Base-by-base conservation (phyloP, 2,797 vertebrate genomes). In the Sebastes itinus region DNA sequence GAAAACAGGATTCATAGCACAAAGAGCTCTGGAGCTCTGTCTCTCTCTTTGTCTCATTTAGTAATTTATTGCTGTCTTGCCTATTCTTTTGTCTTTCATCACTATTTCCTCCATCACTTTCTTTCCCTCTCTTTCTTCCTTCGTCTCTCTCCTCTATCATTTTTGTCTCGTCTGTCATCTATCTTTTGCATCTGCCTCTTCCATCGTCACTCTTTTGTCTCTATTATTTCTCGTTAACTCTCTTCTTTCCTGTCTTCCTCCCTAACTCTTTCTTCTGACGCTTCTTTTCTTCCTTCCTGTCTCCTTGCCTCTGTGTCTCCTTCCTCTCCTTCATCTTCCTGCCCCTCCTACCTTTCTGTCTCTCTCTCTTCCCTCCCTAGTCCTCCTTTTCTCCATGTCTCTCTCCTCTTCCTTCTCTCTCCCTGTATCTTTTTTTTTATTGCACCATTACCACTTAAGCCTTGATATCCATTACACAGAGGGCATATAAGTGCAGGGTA, bases 361-460 rank as follows among this genome's bases (percentile, higher is more conserved):
- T 83, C 32, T 61, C 65, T 55, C 69, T 20, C 63, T 62, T 67
- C 62, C 35, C 60, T 77, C 59, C 68, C 65, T 61, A 32, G 69
- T 63, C 66, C 55, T 70, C 76, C 69, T 81, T 58, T 75, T 75
- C 79, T 82, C 72, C 60, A 32, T 7, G 3, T 75, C 79, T 75
- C 77, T 63, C 77, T 63, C 59, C 61, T 82, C 68, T 62, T 81
- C 68, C 72, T 80, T 85, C 81, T 85, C 80, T 73, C 80, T 71
- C 83, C 76, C 66, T 84, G 76, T 86, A 69, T 83, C 32, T 67
- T 88, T 92, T 88, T 92, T 92, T 93, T 94, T 94, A 93, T 94
- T 92, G 88, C 91, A 92, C 89, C 91, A 93, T 94, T 93, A 94
- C 92, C 93, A 94, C 93, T 94, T 94, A 93, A 91, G 92, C 88